Evolutionary conservation across 1,140 invertebrate genomes (phyloP).

Genomic region (Aphelenchoides besseyi): DNA sequence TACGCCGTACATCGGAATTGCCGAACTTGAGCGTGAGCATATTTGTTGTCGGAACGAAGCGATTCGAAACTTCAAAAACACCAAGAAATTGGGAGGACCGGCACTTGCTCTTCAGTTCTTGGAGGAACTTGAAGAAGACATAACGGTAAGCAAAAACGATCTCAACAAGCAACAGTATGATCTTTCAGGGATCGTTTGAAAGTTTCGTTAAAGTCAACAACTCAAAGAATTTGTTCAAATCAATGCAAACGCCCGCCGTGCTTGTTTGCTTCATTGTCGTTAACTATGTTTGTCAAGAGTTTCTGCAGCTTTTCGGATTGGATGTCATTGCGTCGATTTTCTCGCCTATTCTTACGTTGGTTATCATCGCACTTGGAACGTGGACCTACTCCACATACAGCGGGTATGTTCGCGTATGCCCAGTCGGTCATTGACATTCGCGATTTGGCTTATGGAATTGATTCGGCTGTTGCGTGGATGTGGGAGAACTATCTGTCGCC

Average conservation of each 20-base stretch:
- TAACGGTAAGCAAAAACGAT: slow-evolving; percentile 35
- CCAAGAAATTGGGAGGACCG: slow-evolving; percentile 60
- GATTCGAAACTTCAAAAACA: slow-evolving; percentile 48
- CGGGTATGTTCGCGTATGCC: slow-evolving; percentile 49
- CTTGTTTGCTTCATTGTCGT: slow-evolving; percentile 53
- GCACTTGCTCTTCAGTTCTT: slow-evolving; percentile 56
- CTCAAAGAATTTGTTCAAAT: slow-evolving; percentile 62
- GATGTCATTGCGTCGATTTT: slow-evolving; percentile 54
- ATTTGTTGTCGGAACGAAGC: slow-evolving; percentile 40
- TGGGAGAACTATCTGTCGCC: slow-evolving; percentile 44
- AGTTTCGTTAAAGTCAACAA: slow-evolving; percentile 53
- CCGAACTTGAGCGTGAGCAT: slow-evolving; percentile 52
- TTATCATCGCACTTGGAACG: slow-evolving; percentile 44
- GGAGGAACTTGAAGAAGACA: slow-evolving; percentile 60
- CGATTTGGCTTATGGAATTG: slow-evolving; percentile 21
- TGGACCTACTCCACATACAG: slow-evolving; percentile 61
- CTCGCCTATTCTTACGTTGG: slow-evolving; percentile 49
- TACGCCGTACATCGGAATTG: slow-evolving; percentile 54
- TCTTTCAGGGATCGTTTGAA: slow-evolving; percentile 55
- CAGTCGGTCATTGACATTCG: slow-evolving; percentile 18
- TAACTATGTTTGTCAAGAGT: slow-evolving; percentile 59
- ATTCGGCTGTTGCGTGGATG: slow-evolving; percentile 38
- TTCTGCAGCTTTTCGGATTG: slow-evolving; percentile 59
- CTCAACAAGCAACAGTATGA: neutral
- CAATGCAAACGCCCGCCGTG: slow-evolving; percentile 62